Conservation (phyloP, 1,140 invertebrate species). For the Drosophila carrolli region DNA sequence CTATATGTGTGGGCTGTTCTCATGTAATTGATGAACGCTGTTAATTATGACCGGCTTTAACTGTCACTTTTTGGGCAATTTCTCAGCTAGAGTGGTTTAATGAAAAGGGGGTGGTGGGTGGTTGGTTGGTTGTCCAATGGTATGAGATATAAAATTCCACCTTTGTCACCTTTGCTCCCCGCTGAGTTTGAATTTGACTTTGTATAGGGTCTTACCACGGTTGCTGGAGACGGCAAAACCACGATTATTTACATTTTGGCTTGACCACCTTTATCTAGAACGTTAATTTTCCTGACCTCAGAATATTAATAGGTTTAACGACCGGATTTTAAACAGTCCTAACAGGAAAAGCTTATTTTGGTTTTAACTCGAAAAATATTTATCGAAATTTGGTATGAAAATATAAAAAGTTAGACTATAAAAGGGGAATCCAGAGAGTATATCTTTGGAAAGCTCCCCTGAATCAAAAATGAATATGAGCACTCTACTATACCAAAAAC, state of each 20-base stretch:
- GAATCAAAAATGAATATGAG: no score
- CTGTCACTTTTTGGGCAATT: slow-evolving; percentile 49
- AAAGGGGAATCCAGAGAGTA: no score
- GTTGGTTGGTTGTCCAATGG: not conserved
- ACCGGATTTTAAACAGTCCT: not conserved
- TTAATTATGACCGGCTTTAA: slow-evolving; percentile 59
- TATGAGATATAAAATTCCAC: not conserved
- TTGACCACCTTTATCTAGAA: not conserved
- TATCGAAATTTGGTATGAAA: no score
- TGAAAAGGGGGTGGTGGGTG: slow-evolving; percentile 5
- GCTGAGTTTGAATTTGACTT: not conserved
- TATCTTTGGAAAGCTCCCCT: no score
- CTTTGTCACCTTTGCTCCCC: slow-evolving; percentile 1
- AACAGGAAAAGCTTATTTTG: not conserved
- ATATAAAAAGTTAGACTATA: no score
- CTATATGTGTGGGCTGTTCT: slow-evolving; percentile 1
- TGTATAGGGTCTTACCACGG: not conserved
- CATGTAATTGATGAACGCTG: slow-evolving; percentile 59
- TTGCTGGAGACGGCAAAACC: not conserved
- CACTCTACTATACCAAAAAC: no score
- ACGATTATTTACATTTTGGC: not conserved
- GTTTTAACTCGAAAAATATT: not conserved
- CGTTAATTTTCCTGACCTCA: slow-evolving; percentile 1
- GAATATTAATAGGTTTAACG: not conserved
- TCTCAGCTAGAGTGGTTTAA: slow-evolving; percentile 14